phyloP scores from a whole-genome alignment of 2,113 vertebrate species.

The Anolis carolinensis region DNA sequence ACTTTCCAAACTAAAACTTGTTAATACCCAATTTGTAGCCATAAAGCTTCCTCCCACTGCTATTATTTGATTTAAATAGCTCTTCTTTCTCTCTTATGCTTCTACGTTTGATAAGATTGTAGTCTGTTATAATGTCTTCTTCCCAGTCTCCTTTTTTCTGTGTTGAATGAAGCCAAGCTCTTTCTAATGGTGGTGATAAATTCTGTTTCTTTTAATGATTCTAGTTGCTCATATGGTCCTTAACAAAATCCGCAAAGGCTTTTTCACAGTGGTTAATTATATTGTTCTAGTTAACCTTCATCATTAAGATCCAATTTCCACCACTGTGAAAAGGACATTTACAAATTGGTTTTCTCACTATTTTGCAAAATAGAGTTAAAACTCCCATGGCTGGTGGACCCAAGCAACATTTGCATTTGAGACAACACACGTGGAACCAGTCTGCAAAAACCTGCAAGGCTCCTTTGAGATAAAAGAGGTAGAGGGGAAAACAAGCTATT shows the following conservation, averaged over 20 bases:
- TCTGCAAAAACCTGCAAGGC: background rate
- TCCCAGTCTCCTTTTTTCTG: background rate
- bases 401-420: background rate
- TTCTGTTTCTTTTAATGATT: background rate
- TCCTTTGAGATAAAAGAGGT: background rate
- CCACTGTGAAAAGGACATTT: background rate
- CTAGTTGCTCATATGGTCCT: background rate
- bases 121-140: background rate
- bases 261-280: constrained; percentile 13
- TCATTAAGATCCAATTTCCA: background rate
- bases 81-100: background rate
- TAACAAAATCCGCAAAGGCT: background rate
- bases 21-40: background rate
- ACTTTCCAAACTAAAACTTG: background rate
- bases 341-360: background rate
- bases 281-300: background rate
- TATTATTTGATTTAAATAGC: background rate
- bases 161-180: background rate
- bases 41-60: background rate
- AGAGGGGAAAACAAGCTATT: constrained; percentile 15
- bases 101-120: background rate
- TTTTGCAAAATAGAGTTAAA: background rate
- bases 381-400: background rate
- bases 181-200: background rate
- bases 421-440: background rate